These are phyloP conservation scores for Pipistrellus nathusii DNA, from an alignment of 2,797 vertebrate genomes.

Conservation along the genomic window DNA sequence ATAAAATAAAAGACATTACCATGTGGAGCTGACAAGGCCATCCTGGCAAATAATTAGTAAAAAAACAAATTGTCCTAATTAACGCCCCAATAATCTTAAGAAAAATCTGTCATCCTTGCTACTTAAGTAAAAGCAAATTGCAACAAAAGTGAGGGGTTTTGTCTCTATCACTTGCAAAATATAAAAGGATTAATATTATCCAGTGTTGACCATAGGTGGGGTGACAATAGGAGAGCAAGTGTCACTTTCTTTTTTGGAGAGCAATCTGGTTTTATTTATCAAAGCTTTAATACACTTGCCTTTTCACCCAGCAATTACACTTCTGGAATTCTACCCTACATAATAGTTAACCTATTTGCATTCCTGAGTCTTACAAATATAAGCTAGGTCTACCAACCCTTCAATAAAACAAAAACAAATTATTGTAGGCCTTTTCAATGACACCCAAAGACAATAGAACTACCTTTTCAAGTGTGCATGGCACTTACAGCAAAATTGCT, in stretches of 20 bases:
- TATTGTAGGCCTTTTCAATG: background rate
- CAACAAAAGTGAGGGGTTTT: background rate
- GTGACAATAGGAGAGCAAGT: background rate
- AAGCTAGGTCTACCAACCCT: background rate
- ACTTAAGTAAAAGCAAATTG: background rate
- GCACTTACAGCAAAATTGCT: background rate
- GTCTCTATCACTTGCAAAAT: background rate
- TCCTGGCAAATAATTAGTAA: background rate
- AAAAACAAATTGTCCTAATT: background rate
- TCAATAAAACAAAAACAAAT: background rate
- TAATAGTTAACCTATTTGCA: background rate
- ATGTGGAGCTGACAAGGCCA: background rate
- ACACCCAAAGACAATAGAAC: background rate
- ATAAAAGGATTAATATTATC: background rate
- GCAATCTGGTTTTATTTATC: background rate
- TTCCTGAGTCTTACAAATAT: background rate
- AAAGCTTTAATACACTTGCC: background rate
- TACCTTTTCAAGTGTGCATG: background rate
- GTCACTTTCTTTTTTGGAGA: background rate
- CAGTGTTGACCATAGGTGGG: background rate
- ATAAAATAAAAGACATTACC: constrained; percentile 42
- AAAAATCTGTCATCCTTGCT: background rate
- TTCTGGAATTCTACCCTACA: background rate
- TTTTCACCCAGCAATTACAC: background rate
- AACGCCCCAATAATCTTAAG: background rate